A percentile compares a stretch with the other conserved stretches of the same genome.
These are phyloP conservation scores for Manis crassicaudata DNA, from an alignment of 2,797 vertebrate species.

Conservation along the genomic window DNA sequence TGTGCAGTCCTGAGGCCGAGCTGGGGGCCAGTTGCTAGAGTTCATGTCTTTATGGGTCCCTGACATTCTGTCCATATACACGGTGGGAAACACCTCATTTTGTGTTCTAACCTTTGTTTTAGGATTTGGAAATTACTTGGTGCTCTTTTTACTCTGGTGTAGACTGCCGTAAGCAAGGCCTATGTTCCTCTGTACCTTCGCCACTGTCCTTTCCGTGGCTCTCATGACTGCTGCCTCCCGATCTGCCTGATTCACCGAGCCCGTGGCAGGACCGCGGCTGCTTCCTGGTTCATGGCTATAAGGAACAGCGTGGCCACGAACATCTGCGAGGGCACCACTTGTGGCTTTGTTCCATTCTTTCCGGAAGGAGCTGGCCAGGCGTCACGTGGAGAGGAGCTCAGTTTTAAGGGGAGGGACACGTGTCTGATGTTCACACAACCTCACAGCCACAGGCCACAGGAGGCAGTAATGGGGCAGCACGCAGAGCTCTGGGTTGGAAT, in stretches of 20 bases:
- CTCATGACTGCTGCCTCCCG: neutral
- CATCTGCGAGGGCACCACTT: neutral
- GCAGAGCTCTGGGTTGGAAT: neutral
- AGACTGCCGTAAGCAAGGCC: neutral
- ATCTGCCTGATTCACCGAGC: neutral
- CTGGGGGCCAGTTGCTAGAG: neutral
- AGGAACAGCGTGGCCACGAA: rapidly evolving
- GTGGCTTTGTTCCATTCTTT: neutral
- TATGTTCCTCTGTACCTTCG: neutral
- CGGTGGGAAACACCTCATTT: neutral
- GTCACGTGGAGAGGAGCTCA: neutral
- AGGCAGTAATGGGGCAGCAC: rapidly evolving
- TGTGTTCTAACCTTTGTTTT: neutral
- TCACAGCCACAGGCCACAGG: neutral
- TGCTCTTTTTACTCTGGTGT: neutral
- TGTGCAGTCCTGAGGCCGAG: rapidly evolving
- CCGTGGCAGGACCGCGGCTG: neutral
- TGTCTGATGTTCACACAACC: neutral
- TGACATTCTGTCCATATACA: neutral
- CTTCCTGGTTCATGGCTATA: neutral
- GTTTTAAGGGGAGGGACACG: neutral
- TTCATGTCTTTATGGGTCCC: no score
- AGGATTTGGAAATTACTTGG: neutral
- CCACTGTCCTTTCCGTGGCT: neutral
- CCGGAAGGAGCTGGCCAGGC: neutral